A percentile compares a stretch with the other conserved stretches of the same genome.
Conservation (phyloP, 2,113 vertebrate species). For the Poeciliopsis prolifica region DNA sequence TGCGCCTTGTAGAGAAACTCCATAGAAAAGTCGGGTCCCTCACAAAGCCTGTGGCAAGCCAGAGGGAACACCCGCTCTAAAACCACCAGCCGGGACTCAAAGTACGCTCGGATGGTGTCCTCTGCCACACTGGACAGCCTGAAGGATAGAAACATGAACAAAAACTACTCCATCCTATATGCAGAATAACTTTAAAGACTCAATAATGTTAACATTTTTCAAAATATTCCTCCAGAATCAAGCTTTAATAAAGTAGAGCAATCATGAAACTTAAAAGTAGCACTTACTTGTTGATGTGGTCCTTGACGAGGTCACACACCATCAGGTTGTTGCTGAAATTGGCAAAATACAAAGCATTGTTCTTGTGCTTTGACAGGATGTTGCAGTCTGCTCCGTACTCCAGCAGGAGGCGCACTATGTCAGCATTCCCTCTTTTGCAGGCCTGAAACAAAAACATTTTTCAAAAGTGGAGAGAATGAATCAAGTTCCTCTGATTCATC, state of each 20-base stretch:
- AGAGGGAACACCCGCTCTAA: conserved; percentile 92
- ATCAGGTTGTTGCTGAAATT: conserved; percentile 89
- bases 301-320: conserved; percentile 90
- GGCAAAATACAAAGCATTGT: conserved; percentile 89
- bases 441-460: conserved; percentile 76
- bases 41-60: conserved; percentile 93
- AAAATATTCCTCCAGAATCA: no score
- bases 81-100: conserved; percentile 88
- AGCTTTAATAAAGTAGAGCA: neutral
- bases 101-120: conserved; percentile 90
- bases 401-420: conserved; percentile 93
- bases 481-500: neutral
- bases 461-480: neutral
- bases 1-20: conserved; percentile 90
- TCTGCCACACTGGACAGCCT: conserved; percentile 92
- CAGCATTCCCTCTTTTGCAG: conserved; percentile 93
- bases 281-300: conserved; percentile 90
- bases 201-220: no score
- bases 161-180: no score
- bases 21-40: conserved; percentile 91
- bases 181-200: no score
- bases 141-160: neutral
- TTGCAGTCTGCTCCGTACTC: conserved; percentile 95
- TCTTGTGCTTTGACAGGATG: conserved; percentile 92
- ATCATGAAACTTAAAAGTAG: neutral